Percentiles rank a stretch among this genome's conserved stretches.
Conservation (phyloP, 2,797 vertebrate genomes). For the Ptychobarbus kaznakovi region DNA sequence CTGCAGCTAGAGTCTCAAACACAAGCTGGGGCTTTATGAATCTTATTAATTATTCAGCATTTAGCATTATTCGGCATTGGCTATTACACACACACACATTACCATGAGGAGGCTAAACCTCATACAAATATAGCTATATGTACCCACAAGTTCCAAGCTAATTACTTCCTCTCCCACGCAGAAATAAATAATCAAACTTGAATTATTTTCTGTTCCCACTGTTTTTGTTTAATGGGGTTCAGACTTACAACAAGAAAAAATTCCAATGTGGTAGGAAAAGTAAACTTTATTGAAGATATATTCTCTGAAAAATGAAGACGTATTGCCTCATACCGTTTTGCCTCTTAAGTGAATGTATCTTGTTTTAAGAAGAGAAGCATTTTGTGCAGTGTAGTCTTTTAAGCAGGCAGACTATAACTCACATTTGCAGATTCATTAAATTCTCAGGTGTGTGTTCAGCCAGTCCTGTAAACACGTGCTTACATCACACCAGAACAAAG, state of each 20-base stretch:
- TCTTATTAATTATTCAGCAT: constrained; percentile 40
- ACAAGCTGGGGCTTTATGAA: constrained; percentile 30
- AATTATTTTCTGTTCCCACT: background rate
- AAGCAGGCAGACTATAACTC: constrained; percentile 5
- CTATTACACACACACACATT: constrained; percentile 23
- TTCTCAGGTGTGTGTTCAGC: constrained; percentile 37
- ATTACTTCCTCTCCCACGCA: constrained; percentile 14
- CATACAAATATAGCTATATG: background rate
- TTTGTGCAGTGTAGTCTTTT: background rate
- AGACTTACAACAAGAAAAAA: background rate
- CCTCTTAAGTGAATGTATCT: background rate
- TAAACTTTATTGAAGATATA: background rate
- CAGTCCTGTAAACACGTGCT: constrained; percentile 34
- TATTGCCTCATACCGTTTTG: background rate
- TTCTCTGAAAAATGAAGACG: background rate
- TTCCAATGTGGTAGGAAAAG: background rate
- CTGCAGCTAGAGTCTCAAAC: constrained; percentile 22
- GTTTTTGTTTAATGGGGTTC: background rate
- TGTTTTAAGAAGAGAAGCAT: background rate
- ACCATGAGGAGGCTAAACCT: background rate
- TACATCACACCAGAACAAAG: constrained; percentile 47
- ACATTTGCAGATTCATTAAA: constrained; percentile 35
- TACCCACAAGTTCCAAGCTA: constrained; percentile 3
- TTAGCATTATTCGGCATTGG: constrained; percentile 27
- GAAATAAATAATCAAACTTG: background rate